Percentiles rank a stretch among this genome's conserved stretches.
These are phyloP conservation scores for Elgonia sp. DNA, from an alignment of 2,888 invertebrate species.

Conservation along the genomic window DNA sequence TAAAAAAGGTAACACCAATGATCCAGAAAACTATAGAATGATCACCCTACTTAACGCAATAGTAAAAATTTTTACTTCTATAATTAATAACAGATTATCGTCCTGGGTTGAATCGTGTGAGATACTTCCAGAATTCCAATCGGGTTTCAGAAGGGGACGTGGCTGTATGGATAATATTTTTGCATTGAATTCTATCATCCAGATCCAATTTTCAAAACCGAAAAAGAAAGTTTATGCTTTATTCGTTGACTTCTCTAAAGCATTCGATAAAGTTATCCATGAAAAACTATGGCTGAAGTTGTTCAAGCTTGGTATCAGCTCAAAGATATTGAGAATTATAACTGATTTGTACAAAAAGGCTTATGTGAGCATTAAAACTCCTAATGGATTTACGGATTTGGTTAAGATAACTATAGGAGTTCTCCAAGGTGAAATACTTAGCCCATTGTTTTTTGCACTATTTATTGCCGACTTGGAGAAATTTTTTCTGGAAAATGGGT, in stretches of 20 bases:
- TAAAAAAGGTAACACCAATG: background rate
- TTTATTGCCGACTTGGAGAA: background rate
- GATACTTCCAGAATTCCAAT: constrained; percentile 1
- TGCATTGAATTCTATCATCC: background rate
- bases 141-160: background rate
- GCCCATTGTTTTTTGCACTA: background rate
- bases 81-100: background rate
- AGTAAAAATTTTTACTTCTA: background rate
- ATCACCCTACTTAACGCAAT: background rate
- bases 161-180: constrained; percentile 6
- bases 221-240: background rate
- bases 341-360: background rate
- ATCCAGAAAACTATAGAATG: background rate
- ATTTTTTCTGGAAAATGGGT: background rate
- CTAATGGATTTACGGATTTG: too few species aligned
- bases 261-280: background rate
- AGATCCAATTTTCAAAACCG: background rate
- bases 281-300: background rate
- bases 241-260: background rate
- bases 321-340: background rate
- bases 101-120: background rate
- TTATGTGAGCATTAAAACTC: background rate
- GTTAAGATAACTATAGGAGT: background rate
- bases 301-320: background rate
- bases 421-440: background rate